Base-by-base conservation (phyloP, 2,888 invertebrate genomes). In the Drosophila silvestris region DNA sequence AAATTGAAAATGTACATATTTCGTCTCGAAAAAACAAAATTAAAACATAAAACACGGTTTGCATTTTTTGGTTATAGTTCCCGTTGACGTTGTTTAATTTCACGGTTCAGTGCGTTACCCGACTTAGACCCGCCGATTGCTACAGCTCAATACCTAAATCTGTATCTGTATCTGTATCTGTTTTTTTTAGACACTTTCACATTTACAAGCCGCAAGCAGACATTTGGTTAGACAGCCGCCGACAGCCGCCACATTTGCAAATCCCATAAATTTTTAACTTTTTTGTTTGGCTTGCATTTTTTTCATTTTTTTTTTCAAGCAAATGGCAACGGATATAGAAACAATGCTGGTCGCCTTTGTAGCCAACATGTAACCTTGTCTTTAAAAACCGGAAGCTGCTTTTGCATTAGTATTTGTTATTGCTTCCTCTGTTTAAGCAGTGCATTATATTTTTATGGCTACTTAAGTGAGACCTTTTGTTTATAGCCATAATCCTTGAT, bases 81-180 rank as follows among this genome's bases (percentile, higher is more conserved):
- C 65, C 37, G 64, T 41, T 72, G 80, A 71, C 76, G 75, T 79
- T 79, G 90, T 87, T 91, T 89, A 91, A 91, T 91, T 91, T 91
- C 92, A 91, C 92, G 91, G 90, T 87, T 91, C 83, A 91, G 83
- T 82, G 92, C 80, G 58, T 87, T 76, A 70, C 74, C 72, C 70
- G 83, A 75, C 85, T 90, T 79, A 90, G 85, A 88, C 88, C 81
- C 76, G 73, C 85, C 89, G 88, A 72, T 61, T 52, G 30, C 33
- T 54, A 33, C 59, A 67, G 41, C 51, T 64, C 6, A 16, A 26
- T 53, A 22, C 22, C 33, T 28, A 26, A 53, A 39, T 26, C 26
- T 26, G 62, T 61, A 52, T 47, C 47, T 26, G 62, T 61, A 52
- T 47, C 47, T 57, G 33, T 64, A 56, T 59, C 68, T 41, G 12